Base-by-base conservation (phyloP, 1,140 invertebrate species). In the Macrobrachium rosenbergii region DNA sequence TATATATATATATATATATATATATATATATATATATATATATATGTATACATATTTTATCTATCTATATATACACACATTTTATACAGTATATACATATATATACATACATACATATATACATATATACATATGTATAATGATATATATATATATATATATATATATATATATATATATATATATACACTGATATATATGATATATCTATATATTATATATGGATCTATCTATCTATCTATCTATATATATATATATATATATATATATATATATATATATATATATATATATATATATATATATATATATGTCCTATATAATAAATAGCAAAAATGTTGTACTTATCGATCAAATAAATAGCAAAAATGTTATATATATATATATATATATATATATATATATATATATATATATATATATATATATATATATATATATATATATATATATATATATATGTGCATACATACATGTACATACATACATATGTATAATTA, bases 211-310 rank as follows among this genome's bases (percentile, higher is more conserved):
- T n/a, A n/a, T n/a, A n/a, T n/a, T n/a, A n/a, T n/a, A n/a, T n/a
- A 69, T 69, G n/a, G 14, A 69, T 28, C 2, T 69, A n/a, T n/a
- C 14, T 69, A 69, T 69, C 14, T 69, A 69, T n/a, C 5, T n/a
- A 69, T 69, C 14, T n/a, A 69, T 69, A 69, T n/a, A 69, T 69
- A 69, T n/a, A 69, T 69, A 69, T 69, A 16, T 69, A 69, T 69
- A 69, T n/a, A n/a, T 69, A 69, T n/a, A 69, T 69, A 69, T n/a
- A 69, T 69, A 69, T n/a, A 69, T 69, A 69, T 69, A 69, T 69
- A 69, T 69, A n/a, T n/a, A 69, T 69, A 69, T n/a, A 69, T 17
- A n/a, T 28, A 69, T 69, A 69, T 69, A 69, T 23, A 23, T 69
- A 23, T 16, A 23, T 69, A 23, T 2, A 23, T 69, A 23, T 23